These are phyloP conservation scores for Labeo catla DNA, from an alignment of 2,113 vertebrate genomes.

Conservation along the genomic window DNA sequence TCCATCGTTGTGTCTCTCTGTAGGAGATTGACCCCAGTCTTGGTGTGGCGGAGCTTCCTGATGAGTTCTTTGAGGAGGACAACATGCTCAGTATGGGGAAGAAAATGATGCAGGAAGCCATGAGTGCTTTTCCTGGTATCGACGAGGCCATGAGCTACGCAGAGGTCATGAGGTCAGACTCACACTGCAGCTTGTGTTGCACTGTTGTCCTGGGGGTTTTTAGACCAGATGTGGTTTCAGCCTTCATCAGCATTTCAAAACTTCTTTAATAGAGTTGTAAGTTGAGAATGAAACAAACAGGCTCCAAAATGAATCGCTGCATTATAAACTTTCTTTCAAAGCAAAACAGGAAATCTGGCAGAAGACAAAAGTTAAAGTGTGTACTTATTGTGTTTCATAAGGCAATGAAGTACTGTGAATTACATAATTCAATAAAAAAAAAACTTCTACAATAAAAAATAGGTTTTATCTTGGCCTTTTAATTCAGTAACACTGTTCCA, in stretches of 20 bases:
- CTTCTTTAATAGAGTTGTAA: not conserved
- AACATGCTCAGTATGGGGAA: slow-evolving; percentile 98
- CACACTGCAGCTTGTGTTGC: too few relatives aligned
- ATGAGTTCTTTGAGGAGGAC: slow-evolving; percentile 97
- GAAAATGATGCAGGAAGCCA: slow-evolving; percentile 98
- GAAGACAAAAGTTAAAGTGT: not conserved
- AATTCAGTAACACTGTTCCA: not conserved
- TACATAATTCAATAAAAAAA: not conserved
- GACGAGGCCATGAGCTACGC: slow-evolving; percentile 97
- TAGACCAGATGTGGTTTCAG: not conserved
- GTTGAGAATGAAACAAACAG: not conserved
- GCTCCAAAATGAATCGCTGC: not conserved
- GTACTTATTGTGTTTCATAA: not conserved
- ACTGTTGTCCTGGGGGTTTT: not conserved
- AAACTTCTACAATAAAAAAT: not conserved
- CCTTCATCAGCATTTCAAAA: not conserved
- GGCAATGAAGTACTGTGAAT: not conserved
- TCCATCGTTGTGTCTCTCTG: not conserved
- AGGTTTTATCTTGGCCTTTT: not conserved
- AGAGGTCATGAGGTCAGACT: slow-evolving; percentile 91
- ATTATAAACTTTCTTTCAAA: not conserved
- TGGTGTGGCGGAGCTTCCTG: slow-evolving; percentile 90
- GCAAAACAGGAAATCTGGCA: not conserved
- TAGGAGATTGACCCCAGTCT: slow-evolving; percentile 96
- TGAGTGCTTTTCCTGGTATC: slow-evolving; percentile 95